A percentile compares a stretch with the other conserved stretches of the same genome.
phyloP scores from a whole-genome alignment of 2,888 invertebrate species.

The Morpho helenor region DNA sequence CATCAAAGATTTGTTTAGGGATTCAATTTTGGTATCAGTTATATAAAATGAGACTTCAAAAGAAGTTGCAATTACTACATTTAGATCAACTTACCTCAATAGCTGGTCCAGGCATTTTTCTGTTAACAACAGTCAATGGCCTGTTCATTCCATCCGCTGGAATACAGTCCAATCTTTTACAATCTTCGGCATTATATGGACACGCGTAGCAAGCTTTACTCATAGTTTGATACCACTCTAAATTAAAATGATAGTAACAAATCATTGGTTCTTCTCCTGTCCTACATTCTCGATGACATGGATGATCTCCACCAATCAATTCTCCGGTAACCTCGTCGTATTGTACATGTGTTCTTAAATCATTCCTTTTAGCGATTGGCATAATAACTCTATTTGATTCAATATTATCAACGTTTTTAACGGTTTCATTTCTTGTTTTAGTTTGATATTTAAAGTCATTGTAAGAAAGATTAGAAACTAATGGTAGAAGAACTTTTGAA shows the following conservation, averaged over 20 bases:
- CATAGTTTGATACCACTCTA: slow-evolving; percentile 92
- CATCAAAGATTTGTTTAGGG: too few relatives aligned
- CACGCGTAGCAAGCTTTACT: slow-evolving; percentile 94
- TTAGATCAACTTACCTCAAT: slow-evolving; percentile 81
- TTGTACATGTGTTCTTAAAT: slow-evolving; percentile 52
- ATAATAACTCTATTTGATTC: slow-evolving; percentile 29
- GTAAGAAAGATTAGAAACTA: slow-evolving; percentile 38
- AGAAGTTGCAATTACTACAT: too few relatives aligned
- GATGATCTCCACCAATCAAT: slow-evolving; percentile 64
- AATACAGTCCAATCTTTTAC: slow-evolving; percentile 88
- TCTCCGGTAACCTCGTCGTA: slow-evolving; percentile 71
- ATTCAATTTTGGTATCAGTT: too few relatives aligned
- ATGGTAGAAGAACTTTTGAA: slow-evolving; percentile 54
- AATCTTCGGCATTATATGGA: slow-evolving; percentile 86
- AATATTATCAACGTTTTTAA: slow-evolving; percentile 30
- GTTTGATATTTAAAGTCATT: slow-evolving; percentile 43
- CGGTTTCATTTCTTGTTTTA: slow-evolving; percentile 33
- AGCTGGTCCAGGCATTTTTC: slow-evolving; percentile 92
- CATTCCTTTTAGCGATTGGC: slow-evolving; percentile 44
- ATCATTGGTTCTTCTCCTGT: slow-evolving; percentile 81
- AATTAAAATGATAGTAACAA: slow-evolving; percentile 85
- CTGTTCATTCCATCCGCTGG: slow-evolving; percentile 89
- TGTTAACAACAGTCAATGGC: slow-evolving; percentile 88
- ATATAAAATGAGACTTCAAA: too few relatives aligned
- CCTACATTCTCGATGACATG: slow-evolving; percentile 83